Evolutionary conservation across 1,140 invertebrate genomes (phyloP).

Genomic region (Drosophila nasuta): DNA sequence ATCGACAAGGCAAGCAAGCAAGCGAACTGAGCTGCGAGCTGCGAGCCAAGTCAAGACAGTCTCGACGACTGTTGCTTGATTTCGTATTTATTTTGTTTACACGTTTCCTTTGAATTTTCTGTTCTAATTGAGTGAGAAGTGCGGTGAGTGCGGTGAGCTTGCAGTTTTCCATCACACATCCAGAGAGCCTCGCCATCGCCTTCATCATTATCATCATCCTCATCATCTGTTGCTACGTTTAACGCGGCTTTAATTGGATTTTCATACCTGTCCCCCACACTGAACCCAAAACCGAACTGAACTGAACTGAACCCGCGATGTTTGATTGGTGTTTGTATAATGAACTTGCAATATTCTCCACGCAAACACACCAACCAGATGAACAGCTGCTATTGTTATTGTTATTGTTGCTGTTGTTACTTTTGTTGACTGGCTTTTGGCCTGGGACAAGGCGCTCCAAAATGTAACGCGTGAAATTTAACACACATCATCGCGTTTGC

Average conservation of each 20-base stretch:
- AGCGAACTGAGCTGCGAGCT: constrained; percentile 5
- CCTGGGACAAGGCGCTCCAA: constrained; percentile 34
- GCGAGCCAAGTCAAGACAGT: constrained; percentile 5
- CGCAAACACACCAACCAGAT: not conserved
- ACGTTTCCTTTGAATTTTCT: constrained; percentile 82
- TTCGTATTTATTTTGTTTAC: constrained; percentile 79
- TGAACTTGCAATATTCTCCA: constrained; percentile 80
- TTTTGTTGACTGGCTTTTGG: constrained; percentile 23
- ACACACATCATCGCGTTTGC: constrained; percentile 67
- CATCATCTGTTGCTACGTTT: constrained; percentile 67
- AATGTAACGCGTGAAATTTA: constrained; percentile 78
- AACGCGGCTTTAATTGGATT: constrained; percentile 79
- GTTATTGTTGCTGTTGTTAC: constrained; percentile 29
- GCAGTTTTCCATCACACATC: constrained; percentile 70
- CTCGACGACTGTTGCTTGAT: constrained; percentile 50
- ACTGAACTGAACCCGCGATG: constrained; percentile 34
- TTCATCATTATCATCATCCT: constrained; percentile 28
- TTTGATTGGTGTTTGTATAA: constrained; percentile 82
- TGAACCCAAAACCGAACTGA: constrained; percentile 12
- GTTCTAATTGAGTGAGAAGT: constrained; percentile 83
- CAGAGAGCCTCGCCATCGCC: constrained; percentile 34
- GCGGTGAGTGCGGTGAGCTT: constrained; percentile 76
- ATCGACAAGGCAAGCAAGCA: constrained; percentile 65
- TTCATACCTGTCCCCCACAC: constrained; percentile 68
- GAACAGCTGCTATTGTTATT: constrained; percentile 52